Conservation (phyloP, 2,797 vertebrate genomes). For the Pelobates cultripes region DNA sequence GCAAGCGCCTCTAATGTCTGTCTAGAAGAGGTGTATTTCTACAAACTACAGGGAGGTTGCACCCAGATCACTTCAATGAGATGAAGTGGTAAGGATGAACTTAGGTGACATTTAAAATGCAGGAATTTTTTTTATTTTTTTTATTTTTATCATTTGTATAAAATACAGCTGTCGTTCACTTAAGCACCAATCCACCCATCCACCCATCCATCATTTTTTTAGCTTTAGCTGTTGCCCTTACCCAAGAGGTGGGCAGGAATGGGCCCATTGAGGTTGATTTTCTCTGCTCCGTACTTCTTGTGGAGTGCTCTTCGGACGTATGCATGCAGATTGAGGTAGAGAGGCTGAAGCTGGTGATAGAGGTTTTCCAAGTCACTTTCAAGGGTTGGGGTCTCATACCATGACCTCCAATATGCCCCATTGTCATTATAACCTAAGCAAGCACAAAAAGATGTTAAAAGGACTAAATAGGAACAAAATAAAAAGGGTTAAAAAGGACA, state of each 20-base stretch:
- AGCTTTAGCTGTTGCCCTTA: conserved; percentile 62
- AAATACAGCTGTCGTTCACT: no score
- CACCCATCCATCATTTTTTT: no score
- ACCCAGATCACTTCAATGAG: no score
- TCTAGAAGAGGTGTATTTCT: no score
- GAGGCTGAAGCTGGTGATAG: conserved; percentile 87
- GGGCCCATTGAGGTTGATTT: conserved; percentile 87
- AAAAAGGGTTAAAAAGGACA: background rate
- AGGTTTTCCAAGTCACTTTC: conserved; percentile 88
- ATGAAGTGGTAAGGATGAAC: no score
- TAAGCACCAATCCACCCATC: no score
- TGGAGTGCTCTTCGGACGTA: conserved; percentile 88
- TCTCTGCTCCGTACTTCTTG: conserved; percentile 80
- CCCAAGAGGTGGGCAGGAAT: conserved; percentile 95
- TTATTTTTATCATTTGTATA: no score
- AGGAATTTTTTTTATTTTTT: no score
- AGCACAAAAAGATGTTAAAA: background rate
- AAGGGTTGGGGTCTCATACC: conserved; percentile 87
- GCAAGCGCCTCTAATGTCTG: no score
- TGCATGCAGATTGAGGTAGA: conserved; percentile 90
- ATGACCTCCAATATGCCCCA: conserved; percentile 89
- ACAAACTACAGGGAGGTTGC: no score
- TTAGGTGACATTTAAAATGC: no score
- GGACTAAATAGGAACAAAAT: background rate
- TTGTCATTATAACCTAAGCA: conserved; percentile 83